Percentiles rank a stretch among this genome's conserved stretches.
phyloP scores from a whole-genome alignment of 2,797 vertebrate species.

The Gouania willdenowi region DNA sequence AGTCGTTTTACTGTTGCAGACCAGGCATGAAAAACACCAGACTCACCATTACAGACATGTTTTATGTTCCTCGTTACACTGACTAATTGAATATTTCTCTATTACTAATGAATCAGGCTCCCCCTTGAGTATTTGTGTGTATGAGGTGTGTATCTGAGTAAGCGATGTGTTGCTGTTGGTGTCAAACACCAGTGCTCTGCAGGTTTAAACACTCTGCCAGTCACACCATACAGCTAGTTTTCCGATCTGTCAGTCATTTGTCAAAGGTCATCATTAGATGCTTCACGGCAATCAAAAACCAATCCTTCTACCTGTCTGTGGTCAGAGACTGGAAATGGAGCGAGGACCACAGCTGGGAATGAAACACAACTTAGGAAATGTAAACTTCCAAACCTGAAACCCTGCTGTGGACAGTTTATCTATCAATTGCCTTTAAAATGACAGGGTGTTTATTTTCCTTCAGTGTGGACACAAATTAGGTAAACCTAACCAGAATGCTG shows the following conservation, averaged over 20 bases:
- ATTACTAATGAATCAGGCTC: conserved; percentile 56
- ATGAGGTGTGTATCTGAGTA: too few relatives aligned
- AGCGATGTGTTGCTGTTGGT: background rate
- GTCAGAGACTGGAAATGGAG: too few relatives aligned
- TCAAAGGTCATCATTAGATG: too few relatives aligned
- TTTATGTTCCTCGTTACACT: conserved; percentile 56
- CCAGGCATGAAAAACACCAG: conserved; percentile 29
- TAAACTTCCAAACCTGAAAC: too few relatives aligned
- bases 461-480: too few relatives aligned
- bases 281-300: background rate
- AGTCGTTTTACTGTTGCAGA: conserved; percentile 51
- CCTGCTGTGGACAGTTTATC: too few relatives aligned
- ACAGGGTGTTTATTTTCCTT: too few relatives aligned
- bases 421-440: too few relatives aligned
- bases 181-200: background rate
- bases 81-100: conserved; percentile 66
- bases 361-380: too few relatives aligned
- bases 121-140: conserved; percentile 17
- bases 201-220: background rate
- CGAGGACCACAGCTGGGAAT: too few relatives aligned
- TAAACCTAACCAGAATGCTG: too few relatives aligned
- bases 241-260: conserved; percentile 2
- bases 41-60: conserved; percentile 38
- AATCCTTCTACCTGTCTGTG: background rate
- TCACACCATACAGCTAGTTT: background rate